Base-by-base conservation (phyloP, 2,797 vertebrate species). In the Yasuhikotakia modesta region DNA sequence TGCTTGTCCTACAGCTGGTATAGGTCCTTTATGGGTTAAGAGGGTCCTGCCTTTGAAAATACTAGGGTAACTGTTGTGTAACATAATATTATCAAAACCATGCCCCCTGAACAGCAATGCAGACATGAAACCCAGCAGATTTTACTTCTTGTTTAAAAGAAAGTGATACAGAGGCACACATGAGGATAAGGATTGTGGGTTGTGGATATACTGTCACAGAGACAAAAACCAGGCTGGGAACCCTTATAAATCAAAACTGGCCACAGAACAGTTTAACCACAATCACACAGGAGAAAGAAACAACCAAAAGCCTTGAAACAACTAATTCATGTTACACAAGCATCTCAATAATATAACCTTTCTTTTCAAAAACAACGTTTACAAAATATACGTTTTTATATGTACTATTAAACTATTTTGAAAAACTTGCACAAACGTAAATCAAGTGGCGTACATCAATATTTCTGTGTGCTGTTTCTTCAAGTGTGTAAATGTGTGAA, bases 61-160 rank as follows among this genome's bases (percentile, higher is more conserved):
- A 55, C 21, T 30, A 46, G n/a, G 2, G 13, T 13, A 46, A 45
- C 53, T 27, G 22, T 39, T 16, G 13, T 72, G 5, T 6, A 58
- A 73, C 45, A 5, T 35, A 27, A 16, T 17, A 21, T 45, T 17
- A 63, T 88, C 85, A 86, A 88, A 86, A 89, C 90, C 87, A 88
- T 87, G 89, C 84, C 82, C 88, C 85, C 84, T 89, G 88, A 82
- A 90, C 87, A 90, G 89, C 91, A 91, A 91, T 91, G 90, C 90
- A 92, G 90, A 90, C 84, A 85, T 73, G 67, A 81, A 48, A 45
- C 72, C 32, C 63, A 77, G 12, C 55, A 71, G 79, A 64, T 78
- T 53, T 72, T 52, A 81, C 53, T 48, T 55, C 8, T 46, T 48
- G 24, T 45, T 21, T 39, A 73, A 27, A 64, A 48, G 17, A 60